Evolutionary conservation across 2,888 invertebrate species (phyloP).

Genomic region (Hydropsyche betteni): DNA sequence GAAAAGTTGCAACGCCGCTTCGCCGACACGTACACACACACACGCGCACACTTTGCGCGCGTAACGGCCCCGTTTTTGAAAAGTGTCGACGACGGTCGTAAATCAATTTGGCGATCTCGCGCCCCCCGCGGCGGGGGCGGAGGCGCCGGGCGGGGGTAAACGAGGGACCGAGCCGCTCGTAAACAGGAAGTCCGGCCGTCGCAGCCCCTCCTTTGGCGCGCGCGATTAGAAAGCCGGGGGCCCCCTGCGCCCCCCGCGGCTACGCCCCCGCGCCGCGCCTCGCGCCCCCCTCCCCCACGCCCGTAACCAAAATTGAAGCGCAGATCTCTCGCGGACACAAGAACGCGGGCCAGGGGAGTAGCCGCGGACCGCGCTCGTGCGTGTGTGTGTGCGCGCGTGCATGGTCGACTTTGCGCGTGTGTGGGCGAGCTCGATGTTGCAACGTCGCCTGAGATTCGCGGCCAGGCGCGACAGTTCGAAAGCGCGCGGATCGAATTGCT

Average conservation of each 20-base stretch:
- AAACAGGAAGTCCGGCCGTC: constrained; percentile 32
- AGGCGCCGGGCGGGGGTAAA: neutral
- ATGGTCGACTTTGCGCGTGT: neutral
- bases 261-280: constrained; percentile 52
- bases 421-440: neutral
- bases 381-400: neutral
- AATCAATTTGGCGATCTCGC: constrained; percentile 33
- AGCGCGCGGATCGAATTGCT: too few species aligned
- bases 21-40: too few species aligned
- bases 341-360: constrained; percentile 50
- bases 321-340: constrained; percentile 53
- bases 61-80: neutral
- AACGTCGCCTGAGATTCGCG: too few species aligned
- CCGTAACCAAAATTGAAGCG: constrained; percentile 53
- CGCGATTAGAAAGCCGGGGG: constrained; percentile 23
- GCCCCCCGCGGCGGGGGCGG: constrained; percentile 5
- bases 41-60: too few species aligned
- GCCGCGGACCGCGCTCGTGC: constrained; percentile 15
- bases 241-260: constrained; percentile 21
- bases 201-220: constrained; percentile 13
- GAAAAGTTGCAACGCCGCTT: constrained; percentile 25
- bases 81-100: constrained; percentile 26
- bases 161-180: constrained; percentile 14
- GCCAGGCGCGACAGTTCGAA: too few species aligned
- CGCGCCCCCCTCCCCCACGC: constrained; percentile 27